A percentile compares a stretch with the other conserved stretches of the same genome.
These are phyloP conservation scores for Eupeodes luniger DNA, from an alignment of 2,888 invertebrate genomes.

Conservation along the genomic window DNA sequence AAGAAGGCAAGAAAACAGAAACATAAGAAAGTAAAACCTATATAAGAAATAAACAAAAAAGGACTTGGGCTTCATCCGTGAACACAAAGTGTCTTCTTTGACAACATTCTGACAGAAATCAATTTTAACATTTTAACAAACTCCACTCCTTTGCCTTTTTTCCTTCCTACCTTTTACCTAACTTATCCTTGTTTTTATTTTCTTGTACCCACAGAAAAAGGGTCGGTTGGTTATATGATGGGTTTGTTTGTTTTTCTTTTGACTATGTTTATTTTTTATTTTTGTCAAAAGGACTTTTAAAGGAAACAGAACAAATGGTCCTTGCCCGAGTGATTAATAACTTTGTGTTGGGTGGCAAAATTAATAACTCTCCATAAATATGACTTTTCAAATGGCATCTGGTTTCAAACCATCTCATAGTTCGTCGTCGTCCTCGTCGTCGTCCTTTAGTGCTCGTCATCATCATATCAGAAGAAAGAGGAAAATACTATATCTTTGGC, in stretches of 20 bases:
- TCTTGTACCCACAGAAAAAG: neutral
- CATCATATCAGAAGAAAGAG: neutral
- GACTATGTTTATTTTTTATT: neutral
- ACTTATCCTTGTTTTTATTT: neutral
- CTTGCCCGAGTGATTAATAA: slow-evolving; percentile 45
- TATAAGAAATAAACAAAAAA: neutral
- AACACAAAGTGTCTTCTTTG: slow-evolving; percentile 42
- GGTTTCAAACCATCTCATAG: slow-evolving; percentile 34
- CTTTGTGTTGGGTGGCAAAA: slow-evolving; percentile 42
- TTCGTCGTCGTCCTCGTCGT: too few species aligned
- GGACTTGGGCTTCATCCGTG: slow-evolving; percentile 17
- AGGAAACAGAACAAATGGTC: slow-evolving; percentile 37
- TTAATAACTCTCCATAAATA: slow-evolving; percentile 68
- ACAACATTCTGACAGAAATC: slow-evolving; percentile 59
- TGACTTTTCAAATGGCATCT: slow-evolving; percentile 61
- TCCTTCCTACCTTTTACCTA: neutral
- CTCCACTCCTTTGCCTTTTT: neutral
- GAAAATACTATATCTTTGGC: slow-evolving; percentile 14
- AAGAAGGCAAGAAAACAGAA: slow-evolving; percentile 1
- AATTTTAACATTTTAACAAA: slow-evolving; percentile 52
- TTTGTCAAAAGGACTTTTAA: neutral
- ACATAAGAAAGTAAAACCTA: neutral
- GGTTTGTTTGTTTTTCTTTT: slow-evolving; percentile 1
- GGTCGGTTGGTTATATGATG: neutral
- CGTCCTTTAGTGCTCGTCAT: too few species aligned